Base-by-base conservation (phyloP, 1,140 invertebrate genomes). In the Drosophila parabipectinata region DNA sequence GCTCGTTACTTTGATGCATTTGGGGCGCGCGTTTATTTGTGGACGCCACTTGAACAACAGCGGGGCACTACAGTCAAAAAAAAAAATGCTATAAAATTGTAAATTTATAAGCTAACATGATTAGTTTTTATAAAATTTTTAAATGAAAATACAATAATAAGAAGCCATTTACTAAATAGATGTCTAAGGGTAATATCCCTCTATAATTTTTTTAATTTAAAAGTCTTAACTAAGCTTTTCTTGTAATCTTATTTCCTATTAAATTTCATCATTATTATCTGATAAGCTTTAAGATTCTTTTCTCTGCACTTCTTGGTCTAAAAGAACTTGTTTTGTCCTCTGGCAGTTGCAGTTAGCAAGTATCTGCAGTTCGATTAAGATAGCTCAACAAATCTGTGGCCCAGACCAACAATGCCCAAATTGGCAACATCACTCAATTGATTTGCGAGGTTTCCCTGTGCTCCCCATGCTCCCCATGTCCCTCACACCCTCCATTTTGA, bases 1-100 rank as follows among this genome's bases (percentile, higher is more conserved):
- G 89, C 73, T 83, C 79, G 84, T 87, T 90, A 84, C 80, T 91
- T 79, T 91, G 89, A 91, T 91, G 89, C 84, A 91, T 91, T 89
- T 73, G 79, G 73, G 77, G 61, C 67, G 69, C 69, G 79, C 60
- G 83, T 89, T 90, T 82, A 90, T 90, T 90, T 90, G 88, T 83
- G 73, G 76, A 88, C 63, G 73, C 63, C 61, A 71, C 78, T 74
- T 64, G 45, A 32, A 28, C 80, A 79, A 67, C 85, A 90, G 85
- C 85, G 68, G 85, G 85, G 60, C 58, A 73, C 61, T 66, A 52
- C 62, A 80, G 63, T 9, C 3, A 0, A 0, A 37, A 26, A 0
- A 37, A 26, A 67, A 67, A 51, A 14, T 14, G 3, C 5, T 41
- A 10, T 14, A 10, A 14, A 41, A 10, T 14, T 41, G 1, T 21